phyloP scores from a whole-genome alignment of 2,888 invertebrate species.

The Cephus pulcher region DNA sequence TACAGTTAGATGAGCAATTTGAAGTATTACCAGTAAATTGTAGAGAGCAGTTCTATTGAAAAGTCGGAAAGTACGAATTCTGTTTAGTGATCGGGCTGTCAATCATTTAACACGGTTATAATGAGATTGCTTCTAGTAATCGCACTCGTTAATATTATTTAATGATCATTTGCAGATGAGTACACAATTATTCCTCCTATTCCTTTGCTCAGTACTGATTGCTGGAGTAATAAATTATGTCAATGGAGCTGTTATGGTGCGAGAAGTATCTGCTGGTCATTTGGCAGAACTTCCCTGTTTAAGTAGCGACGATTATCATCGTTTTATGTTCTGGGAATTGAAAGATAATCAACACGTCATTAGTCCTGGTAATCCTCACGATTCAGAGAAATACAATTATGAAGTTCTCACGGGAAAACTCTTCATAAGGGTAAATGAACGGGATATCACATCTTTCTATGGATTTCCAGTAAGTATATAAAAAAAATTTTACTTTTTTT shows the following conservation, averaged over 20 bases:
- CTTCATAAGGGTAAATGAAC: constrained; percentile 72
- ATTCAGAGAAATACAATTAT: constrained; percentile 75
- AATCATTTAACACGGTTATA: neutral
- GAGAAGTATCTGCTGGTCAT: constrained; percentile 72
- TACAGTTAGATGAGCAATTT: neutral
- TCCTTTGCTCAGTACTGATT: constrained; percentile 39
- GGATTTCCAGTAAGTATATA: neutral
- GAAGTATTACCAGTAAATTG: neutral
- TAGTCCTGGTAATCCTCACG: constrained; percentile 73
- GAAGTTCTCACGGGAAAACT: constrained; percentile 77
- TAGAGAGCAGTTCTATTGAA: neutral
- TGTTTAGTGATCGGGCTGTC: neutral
- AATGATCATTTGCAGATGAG: constrained; percentile 40
- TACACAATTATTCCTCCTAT: constrained; percentile 31
- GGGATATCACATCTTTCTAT: neutral
- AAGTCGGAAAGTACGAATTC: neutral
- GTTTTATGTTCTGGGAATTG: constrained; percentile 78
- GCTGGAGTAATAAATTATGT: constrained; percentile 27
- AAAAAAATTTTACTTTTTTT: constrained; percentile 16
- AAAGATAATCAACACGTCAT: constrained; percentile 69
- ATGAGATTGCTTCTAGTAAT: neutral
- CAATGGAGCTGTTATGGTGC: constrained; percentile 48
- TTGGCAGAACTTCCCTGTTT: constrained; percentile 73
- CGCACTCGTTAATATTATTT: neutral
- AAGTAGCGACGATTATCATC: constrained; percentile 75